Percentiles rank a stretch among this genome's conserved stretches.
Conservation (phyloP, 2,113 vertebrate species). For the Oncorhynchus kisutch region DNA sequence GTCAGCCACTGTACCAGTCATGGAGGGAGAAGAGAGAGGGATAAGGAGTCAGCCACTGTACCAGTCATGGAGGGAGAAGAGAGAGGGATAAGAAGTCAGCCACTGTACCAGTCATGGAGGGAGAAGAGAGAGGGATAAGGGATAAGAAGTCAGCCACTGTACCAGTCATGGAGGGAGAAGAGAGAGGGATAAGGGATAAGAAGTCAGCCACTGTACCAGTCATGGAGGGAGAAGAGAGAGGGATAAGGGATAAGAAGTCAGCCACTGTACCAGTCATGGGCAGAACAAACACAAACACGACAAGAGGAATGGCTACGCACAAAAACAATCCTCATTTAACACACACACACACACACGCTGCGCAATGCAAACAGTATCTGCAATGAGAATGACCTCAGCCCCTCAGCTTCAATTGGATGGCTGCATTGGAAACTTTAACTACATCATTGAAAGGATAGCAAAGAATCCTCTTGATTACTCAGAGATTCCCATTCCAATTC, state of each 20-base stretch:
- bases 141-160: slow-evolving; percentile 21
- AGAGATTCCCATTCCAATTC: slow-evolving; percentile 59
- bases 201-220: slow-evolving; percentile 27
- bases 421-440: slow-evolving; percentile 73
- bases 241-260: slow-evolving; percentile 17
- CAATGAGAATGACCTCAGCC: slow-evolving; percentile 61
- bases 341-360: slow-evolving; percentile 27
- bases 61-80: slow-evolving; percentile 57
- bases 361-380: slow-evolving; percentile 38
- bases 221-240: slow-evolving; percentile 51
- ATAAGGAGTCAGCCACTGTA: slow-evolving; percentile 22
- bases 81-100: slow-evolving; percentile 24
- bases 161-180: slow-evolving; percentile 58
- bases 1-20: slow-evolving; percentile 36
- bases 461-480: slow-evolving; percentile 62
- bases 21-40: slow-evolving; percentile 10
- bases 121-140: slow-evolving; percentile 7
- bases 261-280: slow-evolving; percentile 27
- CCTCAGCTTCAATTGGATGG: slow-evolving; percentile 32
- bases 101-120: slow-evolving; percentile 56
- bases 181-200: slow-evolving; percentile 2
- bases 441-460: slow-evolving; percentile 73
- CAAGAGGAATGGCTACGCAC: slow-evolving; percentile 37
- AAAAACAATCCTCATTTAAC: slow-evolving; percentile 40
- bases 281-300: slow-evolving; percentile 38